Evolutionary conservation across 2,797 vertebrate species (phyloP).

Genomic region (Platyrinchus mystaceus): DNA sequence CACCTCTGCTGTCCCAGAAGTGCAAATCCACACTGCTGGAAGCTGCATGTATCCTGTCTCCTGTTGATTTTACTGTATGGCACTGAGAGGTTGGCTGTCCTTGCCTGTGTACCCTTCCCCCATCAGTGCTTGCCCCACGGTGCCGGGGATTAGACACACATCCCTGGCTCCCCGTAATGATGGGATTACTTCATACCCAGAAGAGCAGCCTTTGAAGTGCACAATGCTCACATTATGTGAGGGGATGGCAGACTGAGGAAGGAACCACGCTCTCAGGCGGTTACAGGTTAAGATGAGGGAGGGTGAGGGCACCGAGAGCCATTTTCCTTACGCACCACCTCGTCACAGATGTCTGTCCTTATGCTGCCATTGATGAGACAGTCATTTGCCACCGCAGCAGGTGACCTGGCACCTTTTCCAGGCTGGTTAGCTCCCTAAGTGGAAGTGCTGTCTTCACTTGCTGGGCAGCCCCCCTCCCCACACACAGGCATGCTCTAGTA

Average conservation of each 20-base stretch:
- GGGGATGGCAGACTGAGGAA: not conserved
- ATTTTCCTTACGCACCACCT: not conserved
- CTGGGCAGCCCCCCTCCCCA: not conserved
- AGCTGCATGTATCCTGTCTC: fast-evolving
- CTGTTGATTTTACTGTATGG: fast-evolving
- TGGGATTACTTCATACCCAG: not conserved
- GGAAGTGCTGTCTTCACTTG: not conserved
- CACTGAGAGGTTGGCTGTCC: not conserved
- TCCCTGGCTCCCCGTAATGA: not conserved
- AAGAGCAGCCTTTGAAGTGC: slow-evolving; percentile 17
- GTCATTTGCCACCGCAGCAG: not conserved
- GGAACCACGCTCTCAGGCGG: fast-evolving
- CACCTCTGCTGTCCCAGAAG: not conserved
- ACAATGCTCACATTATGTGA: not conserved
- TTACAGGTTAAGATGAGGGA: not conserved
- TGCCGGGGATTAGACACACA: not conserved
- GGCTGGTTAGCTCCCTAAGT: not conserved
- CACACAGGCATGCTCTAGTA: not conserved
- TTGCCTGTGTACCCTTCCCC: not conserved
- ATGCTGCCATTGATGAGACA: fast-evolving
- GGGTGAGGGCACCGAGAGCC: not conserved
- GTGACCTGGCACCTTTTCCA: not conserved
- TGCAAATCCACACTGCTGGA: fast-evolving
- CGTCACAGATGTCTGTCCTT: not conserved
- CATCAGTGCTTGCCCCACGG: not conserved